Base-by-base conservation (phyloP, 2,888 invertebrate genomes). In the Drosophila pegasa region DNA sequence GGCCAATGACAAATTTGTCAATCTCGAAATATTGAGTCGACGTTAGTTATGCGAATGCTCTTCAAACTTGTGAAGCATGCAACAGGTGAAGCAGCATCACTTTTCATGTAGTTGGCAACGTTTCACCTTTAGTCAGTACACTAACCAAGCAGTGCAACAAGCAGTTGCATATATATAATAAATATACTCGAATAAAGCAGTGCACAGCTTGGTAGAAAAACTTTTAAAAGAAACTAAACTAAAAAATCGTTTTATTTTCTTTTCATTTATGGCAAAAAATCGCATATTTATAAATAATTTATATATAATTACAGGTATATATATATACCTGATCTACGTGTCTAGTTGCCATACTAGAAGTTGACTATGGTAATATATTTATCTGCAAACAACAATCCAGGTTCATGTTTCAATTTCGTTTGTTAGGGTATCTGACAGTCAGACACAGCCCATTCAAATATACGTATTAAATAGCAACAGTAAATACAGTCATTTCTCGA, bases 1-100 rank as follows among this genome's bases (percentile, higher is more conserved):
- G 54, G 75, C 82, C 16, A 88, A 90, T 61, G 80, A 87, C 29
- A 83, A 91, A 60, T 90, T 83, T 57, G 71, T 91, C 2, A 88
- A 90, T 38, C 78, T 92, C 16, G 91, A 90, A 68, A 87, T 92
- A 35, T 73, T 71, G 6, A 64, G 43, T 38, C 62, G 51, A 12
- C 48, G 33, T 31, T 33, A 25, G 12, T 16, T 16, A 50, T 35
- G n/a, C 14, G 0, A 12, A 2, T 40, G 7, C 6, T 12, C 2
- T 45, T 9, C 0, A 9, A 43, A 10, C 3, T 1, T n/a, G 25
- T 16, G 8, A 25, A 43, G 12, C n/a, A 45, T n/a, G 2, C 4
- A 25, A 10, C 4, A 16, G n/a, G n/a, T 9, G 10, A 8, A 2
- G 27, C 12, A 14, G 18, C 14, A 14, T 2, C 31, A 10, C 31